These are phyloP conservation scores for Aproaerema taeniolella DNA, from an alignment of 2,888 invertebrate species.

Conservation along the genomic window DNA sequence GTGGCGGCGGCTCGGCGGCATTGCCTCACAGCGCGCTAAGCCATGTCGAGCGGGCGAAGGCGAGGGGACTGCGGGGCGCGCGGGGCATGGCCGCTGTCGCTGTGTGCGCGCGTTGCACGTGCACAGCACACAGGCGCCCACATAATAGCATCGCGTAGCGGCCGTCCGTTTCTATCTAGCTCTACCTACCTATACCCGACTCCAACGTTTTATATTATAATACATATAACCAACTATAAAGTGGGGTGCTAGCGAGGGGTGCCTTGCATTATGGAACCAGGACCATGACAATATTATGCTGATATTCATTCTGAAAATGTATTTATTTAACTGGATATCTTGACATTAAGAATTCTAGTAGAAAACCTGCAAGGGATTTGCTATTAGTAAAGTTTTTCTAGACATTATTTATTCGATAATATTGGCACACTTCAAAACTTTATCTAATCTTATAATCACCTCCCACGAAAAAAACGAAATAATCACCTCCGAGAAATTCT, in stretches of 20 bases:
- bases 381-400: no score
- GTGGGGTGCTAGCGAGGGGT: slow-evolving; percentile 59
- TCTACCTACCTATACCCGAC: slow-evolving; percentile 57
- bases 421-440: no score
- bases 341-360: no score
- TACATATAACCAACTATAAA: slow-evolving; percentile 53
- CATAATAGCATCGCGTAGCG: slow-evolving; percentile 64
- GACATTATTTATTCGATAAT: no score
- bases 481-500: no score
- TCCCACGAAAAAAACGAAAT: no score
- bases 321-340: no score
- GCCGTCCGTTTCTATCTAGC: slow-evolving; percentile 60
- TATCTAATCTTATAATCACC: no score
- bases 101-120: slow-evolving; percentile 40
- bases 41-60: slow-evolving; percentile 53
- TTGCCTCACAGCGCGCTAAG: slow-evolving; percentile 68
- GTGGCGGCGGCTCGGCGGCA: no score
- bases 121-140: slow-evolving; percentile 47
- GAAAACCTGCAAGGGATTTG: no score
- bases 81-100: slow-evolving; percentile 26
- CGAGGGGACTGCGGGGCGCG: slow-evolving; percentile 30
- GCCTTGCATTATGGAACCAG: slow-evolving; percentile 44
- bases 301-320: no score
- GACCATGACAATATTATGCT: slow-evolving; percentile 14
- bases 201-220: slow-evolving; percentile 50